Evolutionary conservation across 1,140 invertebrate genomes (phyloP).

Genomic region (Penaeus indicus): DNA sequence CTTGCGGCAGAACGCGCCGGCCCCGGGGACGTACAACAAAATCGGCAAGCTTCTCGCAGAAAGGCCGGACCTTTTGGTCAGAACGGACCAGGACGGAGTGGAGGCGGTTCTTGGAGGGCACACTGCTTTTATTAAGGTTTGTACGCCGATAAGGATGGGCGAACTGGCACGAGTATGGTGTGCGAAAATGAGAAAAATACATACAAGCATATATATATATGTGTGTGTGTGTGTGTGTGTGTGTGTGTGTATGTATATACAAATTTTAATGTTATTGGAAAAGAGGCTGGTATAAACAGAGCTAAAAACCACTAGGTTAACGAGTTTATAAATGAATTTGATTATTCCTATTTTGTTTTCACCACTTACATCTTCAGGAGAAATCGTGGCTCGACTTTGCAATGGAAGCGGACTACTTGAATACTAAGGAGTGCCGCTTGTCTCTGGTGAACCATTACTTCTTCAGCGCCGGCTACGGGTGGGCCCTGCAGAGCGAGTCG

Average conservation of each 20-base stretch:
- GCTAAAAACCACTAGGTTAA: too few relatives aligned
- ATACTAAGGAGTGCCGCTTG: constrained; percentile 66
- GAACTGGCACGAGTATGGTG: not conserved
- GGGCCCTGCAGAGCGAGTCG: constrained; percentile 65
- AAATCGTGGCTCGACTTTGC: constrained; percentile 68
- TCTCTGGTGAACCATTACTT: constrained; percentile 67
- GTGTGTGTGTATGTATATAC: too few relatives aligned
- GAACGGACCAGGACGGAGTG: constrained; percentile 31
- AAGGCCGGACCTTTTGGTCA: constrained; percentile 21
- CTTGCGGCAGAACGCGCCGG: not conserved
- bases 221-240: too few relatives aligned
- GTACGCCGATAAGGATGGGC: not conserved
- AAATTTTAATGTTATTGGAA: too few relatives aligned
- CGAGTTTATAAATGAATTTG: too few relatives aligned
- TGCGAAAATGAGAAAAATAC: too few relatives aligned
- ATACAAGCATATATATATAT: too few relatives aligned
- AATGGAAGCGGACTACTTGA: constrained; percentile 66
- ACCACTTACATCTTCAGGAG: constrained; percentile 59
- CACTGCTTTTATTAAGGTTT: constrained; percentile 50
- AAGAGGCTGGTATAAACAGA: too few relatives aligned
- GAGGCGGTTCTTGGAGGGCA: not conserved
- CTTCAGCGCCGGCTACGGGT: constrained; percentile 67
- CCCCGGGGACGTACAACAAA: constrained; percentile 31
- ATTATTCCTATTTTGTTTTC: not conserved
- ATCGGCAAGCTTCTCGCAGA: constrained; percentile 37